Percentiles rank a stretch among this genome's conserved stretches.
phyloP scores from a whole-genome alignment of 2,797 vertebrate genomes.

The Sardinella longiceps region DNA sequence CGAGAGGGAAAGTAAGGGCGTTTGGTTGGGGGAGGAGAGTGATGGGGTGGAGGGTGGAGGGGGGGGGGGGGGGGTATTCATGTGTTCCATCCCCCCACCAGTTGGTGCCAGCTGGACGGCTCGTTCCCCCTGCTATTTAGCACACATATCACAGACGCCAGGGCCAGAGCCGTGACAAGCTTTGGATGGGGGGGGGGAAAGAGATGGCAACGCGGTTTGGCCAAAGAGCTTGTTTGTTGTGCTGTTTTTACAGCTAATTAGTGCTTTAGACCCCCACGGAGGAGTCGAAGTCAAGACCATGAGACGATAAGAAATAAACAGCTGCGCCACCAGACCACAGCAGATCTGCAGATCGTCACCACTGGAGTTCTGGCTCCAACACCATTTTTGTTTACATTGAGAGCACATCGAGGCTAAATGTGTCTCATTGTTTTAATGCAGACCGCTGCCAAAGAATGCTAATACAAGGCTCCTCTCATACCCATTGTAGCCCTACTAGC shows the following conservation, averaged over 20 bases:
- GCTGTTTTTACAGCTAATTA: not conserved
- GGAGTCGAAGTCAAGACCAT: not conserved
- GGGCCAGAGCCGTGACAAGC: not conserved
- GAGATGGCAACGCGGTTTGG: not conserved
- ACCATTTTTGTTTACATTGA: not conserved
- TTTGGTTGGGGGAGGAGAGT: not conserved
- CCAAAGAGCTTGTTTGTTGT: not conserved
- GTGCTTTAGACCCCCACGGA: not conserved
- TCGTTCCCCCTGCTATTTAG: slow-evolving; percentile 1
- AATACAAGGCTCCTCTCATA: not conserved
- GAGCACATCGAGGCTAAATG: not conserved
- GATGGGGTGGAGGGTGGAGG: not conserved
- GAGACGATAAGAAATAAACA: slow-evolving; percentile 5
- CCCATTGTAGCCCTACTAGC: not conserved
- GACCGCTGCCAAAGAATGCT: not conserved
- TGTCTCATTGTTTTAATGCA: not conserved
- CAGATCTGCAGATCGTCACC: not conserved
- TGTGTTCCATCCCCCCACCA: not conserved
- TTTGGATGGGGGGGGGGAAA: no score
- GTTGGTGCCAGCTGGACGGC: not conserved
- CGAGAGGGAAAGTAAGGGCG: no score
- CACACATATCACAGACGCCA: not conserved
- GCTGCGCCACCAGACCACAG: not conserved
- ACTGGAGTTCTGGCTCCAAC: not conserved
- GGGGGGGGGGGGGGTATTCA: not conserved